Percentiles rank a stretch among this genome's conserved stretches.
Conservation (phyloP, 2,113 vertebrate genomes). For the Cryptoleucopteryx plumbea region DNA sequence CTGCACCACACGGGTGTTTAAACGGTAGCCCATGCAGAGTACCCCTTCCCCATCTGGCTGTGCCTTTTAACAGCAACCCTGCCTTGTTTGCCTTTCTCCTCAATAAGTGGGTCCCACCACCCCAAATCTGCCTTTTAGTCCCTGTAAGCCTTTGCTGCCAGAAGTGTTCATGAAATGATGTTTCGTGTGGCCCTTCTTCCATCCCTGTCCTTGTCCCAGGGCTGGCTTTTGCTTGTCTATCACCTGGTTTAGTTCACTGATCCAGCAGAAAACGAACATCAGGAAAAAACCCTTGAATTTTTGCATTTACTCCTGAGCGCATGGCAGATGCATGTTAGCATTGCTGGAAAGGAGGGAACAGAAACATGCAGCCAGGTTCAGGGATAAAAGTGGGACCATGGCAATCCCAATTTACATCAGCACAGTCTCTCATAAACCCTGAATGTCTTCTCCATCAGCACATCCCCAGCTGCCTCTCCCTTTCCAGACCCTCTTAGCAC, state of each 20-base stretch:
- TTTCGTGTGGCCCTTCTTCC: neutral
- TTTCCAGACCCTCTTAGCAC: neutral
- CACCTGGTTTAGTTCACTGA: neutral
- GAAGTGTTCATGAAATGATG: neutral
- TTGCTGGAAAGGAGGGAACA: neutral
- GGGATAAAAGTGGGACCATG: neutral
- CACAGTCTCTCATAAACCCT: neutral
- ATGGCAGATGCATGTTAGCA: rapidly evolving
- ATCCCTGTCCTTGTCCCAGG: rapidly evolving
- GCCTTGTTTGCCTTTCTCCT: neutral
- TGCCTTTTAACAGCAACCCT: neutral
- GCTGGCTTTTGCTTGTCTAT: neutral
- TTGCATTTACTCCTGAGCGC: rapidly evolving
- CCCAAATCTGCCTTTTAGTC: neutral
- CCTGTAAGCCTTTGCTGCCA: neutral
- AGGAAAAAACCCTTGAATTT: rapidly evolving
- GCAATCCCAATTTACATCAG: rapidly evolving
- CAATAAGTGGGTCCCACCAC: neutral
- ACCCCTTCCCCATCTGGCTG: neutral
- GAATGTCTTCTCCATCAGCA: neutral
- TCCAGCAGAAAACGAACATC: neutral
- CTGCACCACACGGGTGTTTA: neutral
- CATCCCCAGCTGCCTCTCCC: neutral
- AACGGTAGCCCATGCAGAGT: neutral
- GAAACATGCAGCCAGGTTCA: rapidly evolving